phyloP scores from a whole-genome alignment of 2,113 vertebrate species.

The Furnarius figulus region DNA sequence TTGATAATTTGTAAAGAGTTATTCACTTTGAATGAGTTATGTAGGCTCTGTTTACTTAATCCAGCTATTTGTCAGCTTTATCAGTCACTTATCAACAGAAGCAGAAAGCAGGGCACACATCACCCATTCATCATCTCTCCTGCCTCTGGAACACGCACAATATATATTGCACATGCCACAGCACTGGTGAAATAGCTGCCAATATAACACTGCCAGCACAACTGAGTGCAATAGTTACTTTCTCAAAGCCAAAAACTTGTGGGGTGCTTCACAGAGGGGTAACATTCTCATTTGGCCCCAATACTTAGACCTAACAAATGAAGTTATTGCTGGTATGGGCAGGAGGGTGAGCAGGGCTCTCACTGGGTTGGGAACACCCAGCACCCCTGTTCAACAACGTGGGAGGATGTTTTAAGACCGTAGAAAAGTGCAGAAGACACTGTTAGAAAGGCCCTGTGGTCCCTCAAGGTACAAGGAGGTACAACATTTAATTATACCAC shows the following conservation, averaged over 20 bases:
- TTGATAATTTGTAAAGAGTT: conserved; percentile 60
- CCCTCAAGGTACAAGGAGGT: not conserved
- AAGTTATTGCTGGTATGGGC: not conserved
- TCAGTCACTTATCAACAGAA: conserved; percentile 61
- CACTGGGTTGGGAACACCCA: accelerated
- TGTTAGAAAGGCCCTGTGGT: not conserved
- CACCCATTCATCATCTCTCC: conserved; percentile 43
- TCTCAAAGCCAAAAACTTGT: not conserved
- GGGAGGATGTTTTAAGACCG: accelerated
- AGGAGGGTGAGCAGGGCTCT: not conserved
- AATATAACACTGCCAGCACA: not conserved
- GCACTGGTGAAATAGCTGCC: not conserved
- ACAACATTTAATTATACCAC: not conserved
- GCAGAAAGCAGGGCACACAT: conserved; percentile 39
- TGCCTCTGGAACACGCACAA: not conserved
- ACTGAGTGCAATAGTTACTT: not conserved
- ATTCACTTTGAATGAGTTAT: conserved; percentile 51
- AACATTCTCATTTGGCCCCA: not conserved
- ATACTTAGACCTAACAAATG: not conserved
- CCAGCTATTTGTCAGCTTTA: conserved; percentile 57
- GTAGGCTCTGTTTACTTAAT: conserved; percentile 51
- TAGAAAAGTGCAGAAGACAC: not conserved
- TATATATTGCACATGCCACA: conserved; percentile 19
- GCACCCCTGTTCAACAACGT: not conserved
- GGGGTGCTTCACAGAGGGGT: not conserved